Base-by-base conservation (phyloP, 2,797 vertebrate species). In the Diceros bicornis region DNA sequence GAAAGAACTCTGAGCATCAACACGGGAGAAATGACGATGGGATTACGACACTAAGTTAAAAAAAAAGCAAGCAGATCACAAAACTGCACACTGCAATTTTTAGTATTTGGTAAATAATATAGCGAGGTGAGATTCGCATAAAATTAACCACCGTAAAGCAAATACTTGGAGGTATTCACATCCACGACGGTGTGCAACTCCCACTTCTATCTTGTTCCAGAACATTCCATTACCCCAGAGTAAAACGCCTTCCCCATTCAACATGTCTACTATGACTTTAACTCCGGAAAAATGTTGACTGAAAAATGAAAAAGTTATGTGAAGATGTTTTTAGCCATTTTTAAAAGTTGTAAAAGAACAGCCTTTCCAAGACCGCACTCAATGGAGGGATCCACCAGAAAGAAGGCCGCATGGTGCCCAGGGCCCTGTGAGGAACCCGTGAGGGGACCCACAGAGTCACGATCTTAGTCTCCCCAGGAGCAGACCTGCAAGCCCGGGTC, bases 121-220 rank as follows among this genome's bases (percentile, higher is more conserved):
- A 52, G 11, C 8, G 37, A n/a, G 47, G 20, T 1, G 79, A 44
- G 34, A 3, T 5, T 79, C 61, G 32, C 47, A 11, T 4, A 66
- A 55, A 27, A 37, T 9, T 18, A 41, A 25, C 44, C 34, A 11
- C 41, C 10, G 4, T 27, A 4, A 27, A 34, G 83, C 0, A 4
- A 59, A 27, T 2, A 37, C 2, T 41, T 23, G 17, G 4, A 4
- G 13, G 62, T 47, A 27, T 34, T 7, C 14, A 21, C 62, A 14
- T 32, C n/a, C n/a, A 23, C 47, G 21, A 17, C 0, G 12, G 25
- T 0, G 34, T 1, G 34, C 6, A 18, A 66, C 3, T 44, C 34
- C 18, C 21, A 8, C 47, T 6, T 64, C 37, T 12, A 4, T 21
- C 32, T 41, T 3, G 27, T n/a, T 44, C 62, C 25, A 79, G 47